These are phyloP conservation scores for Ambastaia sidthimunki DNA, from an alignment of 2,797 vertebrate species.

Conservation along the genomic window DNA sequence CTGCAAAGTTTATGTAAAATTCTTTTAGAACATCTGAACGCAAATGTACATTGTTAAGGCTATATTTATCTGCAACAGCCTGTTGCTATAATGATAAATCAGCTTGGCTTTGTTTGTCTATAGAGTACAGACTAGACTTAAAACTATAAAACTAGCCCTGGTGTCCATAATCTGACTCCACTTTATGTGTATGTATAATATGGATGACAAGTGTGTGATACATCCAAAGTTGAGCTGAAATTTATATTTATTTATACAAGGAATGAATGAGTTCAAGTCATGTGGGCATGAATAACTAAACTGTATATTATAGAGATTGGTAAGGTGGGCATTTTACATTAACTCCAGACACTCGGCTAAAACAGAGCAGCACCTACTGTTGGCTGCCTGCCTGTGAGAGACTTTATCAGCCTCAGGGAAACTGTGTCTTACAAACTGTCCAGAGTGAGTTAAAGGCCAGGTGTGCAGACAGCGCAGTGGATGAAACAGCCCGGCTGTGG, in stretches of 20 bases:
- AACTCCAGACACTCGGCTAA: conserved; percentile 1
- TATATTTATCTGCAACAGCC: too few species aligned
- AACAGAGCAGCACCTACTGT: conserved; percentile 24
- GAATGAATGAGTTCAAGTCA: neutral
- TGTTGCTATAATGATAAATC: too few species aligned
- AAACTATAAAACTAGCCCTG: too few species aligned
- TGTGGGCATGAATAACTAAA: neutral
- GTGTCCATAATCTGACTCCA: too few species aligned
- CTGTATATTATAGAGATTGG: neutral
- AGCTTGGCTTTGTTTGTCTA: too few species aligned
- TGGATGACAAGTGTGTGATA: too few species aligned
- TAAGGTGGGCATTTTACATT: neutral
- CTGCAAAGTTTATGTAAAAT: too few species aligned
- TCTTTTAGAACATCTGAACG: too few species aligned
- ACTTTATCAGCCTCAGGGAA: conserved; percentile 40
- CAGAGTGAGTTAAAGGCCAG: conserved; percentile 39
- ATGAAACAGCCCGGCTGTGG: conserved; percentile 23
- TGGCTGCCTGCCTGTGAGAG: conserved; percentile 37
- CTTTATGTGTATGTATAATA: too few species aligned
- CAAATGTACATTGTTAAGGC: too few species aligned
- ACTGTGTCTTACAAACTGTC: conserved; percentile 43
- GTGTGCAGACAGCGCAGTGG: conserved; percentile 21
- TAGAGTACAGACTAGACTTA: too few species aligned
- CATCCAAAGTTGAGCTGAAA: neutral
- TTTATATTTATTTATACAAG: neutral